Evolutionary conservation across 2,888 invertebrate species (phyloP), one percentile per base, ranked within the genome.

Genomic region (Leucophenga montana): DNA sequence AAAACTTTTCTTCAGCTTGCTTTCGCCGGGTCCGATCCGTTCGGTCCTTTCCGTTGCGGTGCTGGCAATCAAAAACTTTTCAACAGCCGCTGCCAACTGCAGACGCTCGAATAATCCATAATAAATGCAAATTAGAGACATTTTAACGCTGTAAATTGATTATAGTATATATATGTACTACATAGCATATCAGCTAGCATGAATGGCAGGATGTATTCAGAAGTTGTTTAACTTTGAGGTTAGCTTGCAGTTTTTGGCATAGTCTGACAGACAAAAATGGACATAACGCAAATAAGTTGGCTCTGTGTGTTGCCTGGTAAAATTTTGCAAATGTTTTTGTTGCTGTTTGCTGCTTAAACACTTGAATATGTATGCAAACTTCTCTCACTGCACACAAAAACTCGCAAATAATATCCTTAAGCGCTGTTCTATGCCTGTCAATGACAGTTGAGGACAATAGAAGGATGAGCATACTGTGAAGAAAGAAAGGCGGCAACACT

Each of bases 51-150:
- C 67, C 76, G 81, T 71, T 27, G 78, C 74, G 80, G 82, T 81
- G 73, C 77, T 81, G 75, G 76, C 66, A 66, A 20, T 74, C 33
- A 50, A 74, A 80, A 84, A 84, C 77, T 81, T 84, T 81, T 33
- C 33, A 76, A 77, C 80, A 80, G 80, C 67, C 77, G 81, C 75
- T 85, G 85, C 82, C 85, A 83, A 70, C 75, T 75, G 69, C 85
- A 85, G 83, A 80, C 80, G 76, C 77, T 4, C 27, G 22, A 5
- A 59, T 76, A 76, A 82, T 82, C 83, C 78, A 84, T 78, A 81
- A 83, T 84, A 84, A 85, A 84, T 83, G 85, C 78, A 85, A 85
- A 85, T 83, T 77, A 80, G 84, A 78, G 80, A 80, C 77, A 81
- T 81, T 80, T 78, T 73, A 81, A 72, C 75, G 85, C 77, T 77